Evolutionary conservation across 2,888 invertebrate genomes (phyloP).

Genomic region (Acanthosepion pharaonis): DNA sequence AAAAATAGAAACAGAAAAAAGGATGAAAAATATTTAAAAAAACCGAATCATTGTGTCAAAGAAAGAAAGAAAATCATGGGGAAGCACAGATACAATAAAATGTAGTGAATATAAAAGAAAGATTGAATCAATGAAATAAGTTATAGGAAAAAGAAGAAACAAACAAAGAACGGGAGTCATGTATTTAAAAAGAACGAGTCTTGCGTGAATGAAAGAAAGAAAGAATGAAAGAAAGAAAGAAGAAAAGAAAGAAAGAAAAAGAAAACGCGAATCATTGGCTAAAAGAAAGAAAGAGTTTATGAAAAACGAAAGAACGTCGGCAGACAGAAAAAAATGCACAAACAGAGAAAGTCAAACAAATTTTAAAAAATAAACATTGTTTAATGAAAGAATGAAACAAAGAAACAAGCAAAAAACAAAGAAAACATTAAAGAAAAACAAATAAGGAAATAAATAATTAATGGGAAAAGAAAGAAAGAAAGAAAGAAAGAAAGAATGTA

Average conservation of each 20-base stretch:
- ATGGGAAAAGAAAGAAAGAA: not conserved
- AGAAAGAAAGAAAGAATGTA: not conserved
- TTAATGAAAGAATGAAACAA: not conserved
- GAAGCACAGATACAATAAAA: too few species aligned
- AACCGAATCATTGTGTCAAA: too few species aligned
- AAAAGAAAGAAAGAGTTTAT: not conserved
- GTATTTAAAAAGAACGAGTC: not conserved
- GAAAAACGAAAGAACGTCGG: not conserved
- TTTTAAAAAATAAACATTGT: not conserved
- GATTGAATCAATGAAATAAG: not conserved
- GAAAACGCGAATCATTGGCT: too few species aligned
- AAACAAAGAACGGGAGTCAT: too few species aligned
- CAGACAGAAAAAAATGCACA: not conserved
- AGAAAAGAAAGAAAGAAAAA: not conserved
- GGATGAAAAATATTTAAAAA: too few species aligned
- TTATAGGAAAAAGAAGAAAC: too few species aligned
- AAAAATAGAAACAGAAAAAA: too few species aligned
- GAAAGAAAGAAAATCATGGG: too few species aligned
- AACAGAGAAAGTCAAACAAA: not conserved
- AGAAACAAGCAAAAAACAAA: not conserved
- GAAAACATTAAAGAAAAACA: not conserved
- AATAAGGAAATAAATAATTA: not conserved
- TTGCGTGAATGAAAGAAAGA: not conserved
- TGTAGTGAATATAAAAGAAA: too few species aligned
- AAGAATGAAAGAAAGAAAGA: not conserved